Base-by-base conservation (phyloP, 2,797 vertebrate genomes). In the Brachymystax lenok region DNA sequence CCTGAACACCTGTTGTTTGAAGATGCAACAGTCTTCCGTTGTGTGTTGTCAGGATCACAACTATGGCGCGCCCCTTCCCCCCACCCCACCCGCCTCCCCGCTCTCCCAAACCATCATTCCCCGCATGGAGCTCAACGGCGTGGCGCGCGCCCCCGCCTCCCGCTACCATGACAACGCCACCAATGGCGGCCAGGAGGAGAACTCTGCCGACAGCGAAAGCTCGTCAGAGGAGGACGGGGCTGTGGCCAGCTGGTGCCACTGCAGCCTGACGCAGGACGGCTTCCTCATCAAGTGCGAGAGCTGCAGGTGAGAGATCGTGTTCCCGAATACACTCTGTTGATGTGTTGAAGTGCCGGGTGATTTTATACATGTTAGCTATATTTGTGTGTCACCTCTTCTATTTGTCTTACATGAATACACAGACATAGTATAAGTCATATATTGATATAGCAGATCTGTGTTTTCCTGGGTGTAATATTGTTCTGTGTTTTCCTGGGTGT, bases 31-130 rank as follows among this genome's bases (percentile, higher is more conserved):
- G 92, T 94, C 93, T 94, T 93, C 93, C 92, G 90, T 94, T 94
- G 92, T 95, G 90, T 97, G 96, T 96, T 98, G 96, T 96, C 96
- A 99, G 98, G 98, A 99, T 97, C 98, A 99, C 96, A 99, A 99
- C 95, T 99, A 99, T 91, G 98, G 98, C 94, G 98, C 98, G 75
- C 98, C 98, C 95, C 98, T 98, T 94, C 98, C 97, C 95, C 98
- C 98, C 79, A 99, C 98, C 81, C 98, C 97, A 71, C 98, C 98
- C 89, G 97, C 98, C 90, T 98, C 98, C 94, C 98, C 98, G 93
- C 97, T 96, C 92, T 96, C 98, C 93, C 97, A 98, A 95, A 98
- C 97, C 94, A 97, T 99, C 95, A 97, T 99, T 93, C 96, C 97
- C 91, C 96, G 95, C 88, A 94, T 96, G 94, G 97, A 99, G 91